Percentiles rank a stretch among this genome's conserved stretches.
phyloP scores from a whole-genome alignment of 2,797 vertebrate genomes.

The Tenualosa ilisha region DNA sequence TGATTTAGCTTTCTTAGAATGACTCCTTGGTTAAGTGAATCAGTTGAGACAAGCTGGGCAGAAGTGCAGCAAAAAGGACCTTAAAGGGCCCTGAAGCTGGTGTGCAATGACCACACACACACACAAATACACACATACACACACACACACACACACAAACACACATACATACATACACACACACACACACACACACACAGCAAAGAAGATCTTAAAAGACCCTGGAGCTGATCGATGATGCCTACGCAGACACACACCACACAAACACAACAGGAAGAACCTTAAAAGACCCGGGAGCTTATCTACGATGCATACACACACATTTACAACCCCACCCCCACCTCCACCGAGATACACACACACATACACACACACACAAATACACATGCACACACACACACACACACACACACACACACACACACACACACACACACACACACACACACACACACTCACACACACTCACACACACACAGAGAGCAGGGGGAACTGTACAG shows the following conservation, averaged over 20 bases:
- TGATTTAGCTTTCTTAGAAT: neutral
- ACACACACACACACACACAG: neutral
- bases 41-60: neutral
- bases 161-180: neutral
- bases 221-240: too few relatives aligned
- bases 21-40: neutral
- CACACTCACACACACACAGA: neutral
- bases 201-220: neutral
- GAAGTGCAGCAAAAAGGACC: neutral
- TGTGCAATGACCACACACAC: neutral
- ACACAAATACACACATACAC: neutral
- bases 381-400: neutral
- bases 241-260: neutral
- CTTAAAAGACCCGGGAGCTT: too few relatives aligned
- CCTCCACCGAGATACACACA: neutral
- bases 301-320: neutral
- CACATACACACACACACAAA: neutral
- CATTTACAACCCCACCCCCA: neutral
- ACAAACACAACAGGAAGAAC: neutral
- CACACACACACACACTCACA: constrained; percentile 25
- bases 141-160: neutral
- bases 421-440: constrained; percentile 27
- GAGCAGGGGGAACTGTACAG: too few relatives aligned
- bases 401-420: constrained; percentile 26
- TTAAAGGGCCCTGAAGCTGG: too few relatives aligned